Evolutionary conservation across 2,113 vertebrate species (phyloP).

Genomic region (Oryzias javanicus): DNA sequence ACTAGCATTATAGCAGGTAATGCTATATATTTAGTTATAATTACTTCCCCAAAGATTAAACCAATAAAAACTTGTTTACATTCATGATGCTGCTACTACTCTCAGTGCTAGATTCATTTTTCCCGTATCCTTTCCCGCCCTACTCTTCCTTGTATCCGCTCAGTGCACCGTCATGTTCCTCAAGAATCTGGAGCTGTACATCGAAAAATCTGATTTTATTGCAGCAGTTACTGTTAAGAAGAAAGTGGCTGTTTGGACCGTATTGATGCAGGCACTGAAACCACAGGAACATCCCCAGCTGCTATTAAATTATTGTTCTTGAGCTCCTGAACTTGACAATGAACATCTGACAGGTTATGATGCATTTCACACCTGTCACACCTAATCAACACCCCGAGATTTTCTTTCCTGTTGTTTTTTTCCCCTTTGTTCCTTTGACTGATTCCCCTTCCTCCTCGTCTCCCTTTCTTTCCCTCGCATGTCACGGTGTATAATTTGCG

Average conservation of each 20-base stretch:
- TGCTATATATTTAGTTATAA: too few species aligned
- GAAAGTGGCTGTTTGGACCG: constrained; percentile 26
- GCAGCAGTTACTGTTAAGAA: constrained; percentile 17
- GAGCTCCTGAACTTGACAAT: constrained; percentile 50
- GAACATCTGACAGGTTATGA: constrained; percentile 53
- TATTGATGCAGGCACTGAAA: constrained; percentile 27
- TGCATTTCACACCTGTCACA: constrained; percentile 68
- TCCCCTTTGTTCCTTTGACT: constrained; percentile 47
- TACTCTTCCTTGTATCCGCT: not conserved
- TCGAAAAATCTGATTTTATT: not conserved
- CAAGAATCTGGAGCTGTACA: not conserved
- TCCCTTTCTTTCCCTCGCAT: constrained; percentile 42
- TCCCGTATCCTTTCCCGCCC: too few species aligned
- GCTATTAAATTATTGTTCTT: constrained; percentile 48
- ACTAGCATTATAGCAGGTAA: too few species aligned
- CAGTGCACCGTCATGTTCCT: not conserved
- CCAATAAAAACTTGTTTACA: too few species aligned
- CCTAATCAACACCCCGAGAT: constrained; percentile 66
- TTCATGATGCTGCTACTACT: too few species aligned
- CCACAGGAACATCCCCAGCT: constrained; percentile 34
- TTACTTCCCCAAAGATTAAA: too few species aligned
- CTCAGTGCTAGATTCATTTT: too few species aligned
- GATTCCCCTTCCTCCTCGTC: constrained; percentile 52
- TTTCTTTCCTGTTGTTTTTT: constrained; percentile 45
- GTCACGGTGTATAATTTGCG: constrained; percentile 57